A percentile compares a stretch with the other conserved stretches of the same genome.
These are phyloP conservation scores for Crambe crambe DNA, from an alignment of 37 sponge, comb jelly and placozoan genomes.

Conservation along the genomic window DNA sequence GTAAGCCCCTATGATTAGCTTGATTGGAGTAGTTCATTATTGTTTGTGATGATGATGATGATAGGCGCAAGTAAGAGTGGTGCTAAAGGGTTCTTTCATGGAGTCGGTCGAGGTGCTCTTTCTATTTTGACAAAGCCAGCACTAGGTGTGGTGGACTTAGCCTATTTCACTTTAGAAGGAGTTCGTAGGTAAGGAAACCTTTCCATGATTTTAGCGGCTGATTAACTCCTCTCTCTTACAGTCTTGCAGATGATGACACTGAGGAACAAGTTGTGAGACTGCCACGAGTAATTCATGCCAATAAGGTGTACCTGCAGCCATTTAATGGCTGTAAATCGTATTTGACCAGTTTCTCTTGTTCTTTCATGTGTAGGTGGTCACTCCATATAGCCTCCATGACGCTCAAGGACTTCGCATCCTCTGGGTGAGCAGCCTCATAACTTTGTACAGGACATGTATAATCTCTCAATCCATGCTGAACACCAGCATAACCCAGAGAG, in stretches of 20 bases:
- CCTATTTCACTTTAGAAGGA: slow-evolving; percentile 54
- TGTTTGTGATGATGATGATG: neutral
- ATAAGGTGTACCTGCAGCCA: neutral
- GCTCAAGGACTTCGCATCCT: slow-evolving; percentile 15
- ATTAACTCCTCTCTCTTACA: neutral
- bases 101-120: slow-evolving; percentile 42
- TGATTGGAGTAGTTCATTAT: neutral
- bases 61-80: slow-evolving; percentile 51
- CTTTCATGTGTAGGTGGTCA: slow-evolving; percentile 1
- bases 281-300: neutral
- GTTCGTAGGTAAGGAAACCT: slow-evolving; percentile 24
- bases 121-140: slow-evolving; percentile 45
- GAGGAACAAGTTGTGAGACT: neutral
- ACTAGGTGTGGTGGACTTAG: slow-evolving; percentile 53
- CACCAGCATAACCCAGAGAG: neutral
- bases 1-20: neutral
- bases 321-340: neutral
- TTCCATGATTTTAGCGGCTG: neutral
- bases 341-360: neutral
- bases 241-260: slow-evolving; percentile 12
- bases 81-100: slow-evolving; percentile 50
- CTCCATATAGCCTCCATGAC: slow-evolving; percentile 9
- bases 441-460: neutral
- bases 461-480: neutral
- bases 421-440: neutral